phyloP scores from a whole-genome alignment of 2,888 invertebrate species.

The Zaprionus bogoriensis region DNA sequence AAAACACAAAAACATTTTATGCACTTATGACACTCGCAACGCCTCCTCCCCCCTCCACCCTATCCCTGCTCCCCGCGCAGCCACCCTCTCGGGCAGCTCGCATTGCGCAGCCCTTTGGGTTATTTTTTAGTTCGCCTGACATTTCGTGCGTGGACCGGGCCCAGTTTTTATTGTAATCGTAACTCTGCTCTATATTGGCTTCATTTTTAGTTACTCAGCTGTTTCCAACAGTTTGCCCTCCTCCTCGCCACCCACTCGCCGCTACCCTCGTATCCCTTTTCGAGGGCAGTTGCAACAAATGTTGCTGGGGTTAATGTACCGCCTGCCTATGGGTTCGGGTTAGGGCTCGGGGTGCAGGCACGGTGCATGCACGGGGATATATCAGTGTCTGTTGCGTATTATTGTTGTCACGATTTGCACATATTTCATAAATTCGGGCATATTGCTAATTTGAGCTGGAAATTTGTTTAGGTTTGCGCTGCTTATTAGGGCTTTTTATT shows the following conservation, averaged over 20 bases:
- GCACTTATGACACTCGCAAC: slow-evolving; percentile 70
- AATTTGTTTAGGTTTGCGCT: slow-evolving; percentile 51
- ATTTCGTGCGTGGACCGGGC: slow-evolving; percentile 56
- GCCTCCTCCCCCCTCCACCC: slow-evolving; percentile 12
- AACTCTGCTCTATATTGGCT: slow-evolving; percentile 67
- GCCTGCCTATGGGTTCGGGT: neutral
- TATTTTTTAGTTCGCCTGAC: slow-evolving; percentile 34
- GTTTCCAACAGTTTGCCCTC: slow-evolving; percentile 33
- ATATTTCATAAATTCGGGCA: slow-evolving; percentile 74
- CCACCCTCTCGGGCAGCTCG: slow-evolving; percentile 32
- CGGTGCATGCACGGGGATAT: slow-evolving; percentile 2
- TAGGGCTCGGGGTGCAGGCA: slow-evolving; percentile 6
- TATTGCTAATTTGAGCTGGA: slow-evolving; percentile 73
- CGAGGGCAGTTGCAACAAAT: slow-evolving; percentile 55
- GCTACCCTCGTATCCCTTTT: neutral
- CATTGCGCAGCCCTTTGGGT: slow-evolving; percentile 40
- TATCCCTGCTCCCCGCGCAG: neutral
- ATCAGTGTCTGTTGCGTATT: slow-evolving; percentile 39
- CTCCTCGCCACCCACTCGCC: neutral
- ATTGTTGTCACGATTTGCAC: slow-evolving; percentile 75
- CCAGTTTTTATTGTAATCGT: slow-evolving; percentile 73
- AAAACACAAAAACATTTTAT: slow-evolving; percentile 72
- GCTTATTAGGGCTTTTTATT: slow-evolving; percentile 50
- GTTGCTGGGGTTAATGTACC: slow-evolving; percentile 64
- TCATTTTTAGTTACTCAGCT: slow-evolving; percentile 75